A percentile compares a stretch with the other conserved stretches of the same genome.
Conservation (phyloP, 2,113 vertebrate genomes). For the Charina bottae region DNA sequence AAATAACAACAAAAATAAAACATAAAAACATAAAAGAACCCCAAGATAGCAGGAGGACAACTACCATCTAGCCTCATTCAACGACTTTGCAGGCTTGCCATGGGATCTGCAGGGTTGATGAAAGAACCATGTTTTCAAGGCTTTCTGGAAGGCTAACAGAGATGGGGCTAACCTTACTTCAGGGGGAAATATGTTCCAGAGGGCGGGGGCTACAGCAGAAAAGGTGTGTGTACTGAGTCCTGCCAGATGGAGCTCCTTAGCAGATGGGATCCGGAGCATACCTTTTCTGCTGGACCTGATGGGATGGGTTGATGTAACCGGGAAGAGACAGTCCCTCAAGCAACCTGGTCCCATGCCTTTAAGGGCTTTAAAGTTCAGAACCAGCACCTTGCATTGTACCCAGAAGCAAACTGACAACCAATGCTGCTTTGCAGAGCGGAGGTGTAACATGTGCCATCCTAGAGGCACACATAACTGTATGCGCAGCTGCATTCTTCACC, state of each 20-base stretch:
- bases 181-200: background rate
- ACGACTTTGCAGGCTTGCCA: background rate
- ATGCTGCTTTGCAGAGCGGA: background rate
- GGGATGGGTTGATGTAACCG: background rate
- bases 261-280: background rate
- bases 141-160: background rate
- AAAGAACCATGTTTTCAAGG: background rate
- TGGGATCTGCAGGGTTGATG: background rate
- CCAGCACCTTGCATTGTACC: background rate
- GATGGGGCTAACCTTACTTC: background rate
- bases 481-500: background rate
- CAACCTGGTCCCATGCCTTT: background rate
- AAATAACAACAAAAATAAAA: background rate
- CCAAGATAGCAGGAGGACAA: background rate
- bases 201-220: background rate
- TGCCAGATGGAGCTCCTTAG: background rate
- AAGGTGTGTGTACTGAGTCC: background rate
- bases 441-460: background rate
- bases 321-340: background rate
- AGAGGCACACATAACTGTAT: background rate
- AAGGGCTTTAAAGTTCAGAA: background rate
- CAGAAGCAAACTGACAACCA: background rate
- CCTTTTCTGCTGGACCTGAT: background rate
- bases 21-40: background rate
- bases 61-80: background rate